These are phyloP conservation scores for Drosophila pectinifera DNA, from an alignment of 1,140 invertebrate species.

Conservation along the genomic window DNA sequence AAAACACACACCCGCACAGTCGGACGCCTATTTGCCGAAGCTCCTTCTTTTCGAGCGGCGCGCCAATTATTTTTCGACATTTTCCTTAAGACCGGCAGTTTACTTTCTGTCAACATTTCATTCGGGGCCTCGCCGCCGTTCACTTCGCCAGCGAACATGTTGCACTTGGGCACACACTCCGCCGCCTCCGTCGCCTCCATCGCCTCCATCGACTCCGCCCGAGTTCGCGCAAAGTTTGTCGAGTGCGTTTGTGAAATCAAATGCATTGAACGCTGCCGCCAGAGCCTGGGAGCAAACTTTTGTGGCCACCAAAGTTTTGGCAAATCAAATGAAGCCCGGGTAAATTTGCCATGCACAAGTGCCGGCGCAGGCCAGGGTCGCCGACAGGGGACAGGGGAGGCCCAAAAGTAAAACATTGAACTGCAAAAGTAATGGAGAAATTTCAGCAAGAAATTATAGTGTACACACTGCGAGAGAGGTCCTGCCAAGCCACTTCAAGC, in stretches of 20 bases:
- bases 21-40: constrained; percentile 39
- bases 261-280: constrained; percentile 72
- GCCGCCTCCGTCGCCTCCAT: neutral
- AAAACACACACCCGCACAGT: constrained; percentile 24
- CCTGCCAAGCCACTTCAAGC: constrained; percentile 24
- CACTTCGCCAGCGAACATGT: constrained; percentile 67
- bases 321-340: constrained; percentile 78
- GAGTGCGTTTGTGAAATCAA: constrained; percentile 69
- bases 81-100: constrained; percentile 72
- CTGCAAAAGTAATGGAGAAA: constrained; percentile 78
- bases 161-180: constrained; percentile 66
- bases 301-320: constrained; percentile 80
- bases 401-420: constrained; percentile 76
- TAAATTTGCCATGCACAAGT: constrained; percentile 77
- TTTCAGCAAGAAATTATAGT: constrained; percentile 77
- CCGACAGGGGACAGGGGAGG: neutral
- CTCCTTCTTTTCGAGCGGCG: constrained; percentile 22
- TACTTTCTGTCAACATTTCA: constrained; percentile 80
- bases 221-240: constrained; percentile 45
- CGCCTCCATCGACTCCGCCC: no score
- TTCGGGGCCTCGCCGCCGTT: constrained; percentile 59
- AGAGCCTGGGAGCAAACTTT: constrained; percentile 70
- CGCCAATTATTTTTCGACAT: constrained; percentile 75
- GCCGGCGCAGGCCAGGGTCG: constrained; percentile 25
- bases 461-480: constrained; percentile 43